Base-by-base conservation (phyloP, 1,140 invertebrate species). In the Pygmarrhopalites habei region DNA sequence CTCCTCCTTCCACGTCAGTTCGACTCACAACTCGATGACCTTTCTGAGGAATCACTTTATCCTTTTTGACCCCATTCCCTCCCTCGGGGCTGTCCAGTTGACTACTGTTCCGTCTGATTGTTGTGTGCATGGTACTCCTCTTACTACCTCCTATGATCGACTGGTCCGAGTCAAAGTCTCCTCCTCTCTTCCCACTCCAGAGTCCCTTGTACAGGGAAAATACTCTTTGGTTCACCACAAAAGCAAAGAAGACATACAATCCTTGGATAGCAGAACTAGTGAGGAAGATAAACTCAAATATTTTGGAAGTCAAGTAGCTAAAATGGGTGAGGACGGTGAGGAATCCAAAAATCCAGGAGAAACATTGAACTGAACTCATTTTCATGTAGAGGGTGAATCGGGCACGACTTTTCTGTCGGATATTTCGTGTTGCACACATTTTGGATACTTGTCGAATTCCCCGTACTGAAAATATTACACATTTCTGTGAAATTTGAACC, bases 311-410 rank as follows among this genome's bases (percentile, higher is more conserved):
- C 2, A 58, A 35, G 15, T 43, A 2, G 23, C 25, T 23, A 25
- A 44, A 44, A 19, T 43, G 56, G 4, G 41, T 25, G 3, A 44
- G 15, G 17, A 58, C 41, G 3, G 56, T 25, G 15, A 58, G 39
- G 23, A 58, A 58, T 21, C 56, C 56, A 46, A 58, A 46, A 2
- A 58, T 58, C 56, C 56, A 58, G 4, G 35, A 7, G 21, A 58
- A 58, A 39, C 56, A 43, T 46, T 44, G 41, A 2, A 58, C 4
- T 2, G 35, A 12, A 25, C 35, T 43, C 35, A 58, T 58, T n/a
- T 25, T 2, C 4, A 58, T 14, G 28, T 25, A 58, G 2, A 58
- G 17, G 15, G 41, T 12, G 26, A 58, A 58, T 21, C 23, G 7
- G 21, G 26, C 19, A 19, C 30, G 7, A 12, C 35, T 30, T 25